A percentile compares a stretch with the other conserved stretches of the same genome.
phyloP scores from a whole-genome alignment of 2,888 invertebrate genomes.

The Eucriotettix oculatus region DNA sequence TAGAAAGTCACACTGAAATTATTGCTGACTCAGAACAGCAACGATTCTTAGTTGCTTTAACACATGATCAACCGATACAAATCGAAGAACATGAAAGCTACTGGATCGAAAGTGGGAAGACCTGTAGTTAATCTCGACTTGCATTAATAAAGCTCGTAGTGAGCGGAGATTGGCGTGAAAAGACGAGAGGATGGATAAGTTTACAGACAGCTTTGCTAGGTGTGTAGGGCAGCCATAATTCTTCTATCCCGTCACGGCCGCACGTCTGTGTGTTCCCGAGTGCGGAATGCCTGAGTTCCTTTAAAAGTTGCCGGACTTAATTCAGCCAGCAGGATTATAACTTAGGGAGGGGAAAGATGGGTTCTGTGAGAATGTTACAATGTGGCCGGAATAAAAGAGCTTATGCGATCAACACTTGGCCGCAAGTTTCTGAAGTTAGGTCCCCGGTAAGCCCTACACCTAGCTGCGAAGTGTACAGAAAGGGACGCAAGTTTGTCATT shows the following conservation, averaged over 20 bases:
- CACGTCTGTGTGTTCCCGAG: neutral
- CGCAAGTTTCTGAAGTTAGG: neutral
- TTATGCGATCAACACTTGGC: neutral
- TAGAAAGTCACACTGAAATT: too few species aligned
- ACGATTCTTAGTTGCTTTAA: too few species aligned
- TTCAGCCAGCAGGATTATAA: neutral
- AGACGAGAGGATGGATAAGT: too few species aligned
- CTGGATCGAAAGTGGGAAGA: too few species aligned
- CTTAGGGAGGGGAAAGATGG: neutral
- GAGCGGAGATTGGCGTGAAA: too few species aligned
- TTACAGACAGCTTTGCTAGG: too few species aligned
- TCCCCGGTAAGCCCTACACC: neutral
- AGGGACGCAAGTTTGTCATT: neutral
- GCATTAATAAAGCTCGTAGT: too few species aligned
- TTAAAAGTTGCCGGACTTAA: neutral
- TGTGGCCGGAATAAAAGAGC: constrained; percentile 1
- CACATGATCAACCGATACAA: too few species aligned
- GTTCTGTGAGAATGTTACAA: neutral
- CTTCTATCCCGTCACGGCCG: neutral
- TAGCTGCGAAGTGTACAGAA: neutral
- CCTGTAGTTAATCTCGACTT: too few species aligned
- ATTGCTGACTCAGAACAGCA: too few species aligned
- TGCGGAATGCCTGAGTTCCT: neutral
- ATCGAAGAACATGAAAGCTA: too few species aligned
- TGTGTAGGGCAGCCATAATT: too few species aligned